These are phyloP conservation scores for Forbesichthys agassizii DNA, from an alignment of 2,113 vertebrate species.

Conservation along the genomic window DNA sequence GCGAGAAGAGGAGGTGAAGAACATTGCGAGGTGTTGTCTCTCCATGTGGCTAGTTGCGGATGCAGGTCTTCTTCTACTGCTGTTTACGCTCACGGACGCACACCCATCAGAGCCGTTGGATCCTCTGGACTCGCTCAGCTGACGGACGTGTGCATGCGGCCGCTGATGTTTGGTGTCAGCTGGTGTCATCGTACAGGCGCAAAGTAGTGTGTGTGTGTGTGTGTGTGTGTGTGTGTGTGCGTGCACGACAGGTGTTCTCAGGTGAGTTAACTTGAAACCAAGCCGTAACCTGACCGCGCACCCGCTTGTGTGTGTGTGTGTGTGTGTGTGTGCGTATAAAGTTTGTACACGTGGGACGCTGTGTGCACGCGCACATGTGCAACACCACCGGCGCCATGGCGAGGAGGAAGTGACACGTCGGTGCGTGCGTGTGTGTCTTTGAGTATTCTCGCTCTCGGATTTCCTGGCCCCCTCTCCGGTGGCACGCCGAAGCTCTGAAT, in stretches of 20 bases:
- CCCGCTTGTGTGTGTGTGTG: conserved; percentile 3
- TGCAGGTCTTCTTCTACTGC: conserved; percentile 21
- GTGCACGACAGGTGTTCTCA: conserved; percentile 49
- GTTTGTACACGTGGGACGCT: background rate
- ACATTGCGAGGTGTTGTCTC: background rate
- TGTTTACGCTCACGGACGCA: conserved; percentile 21
- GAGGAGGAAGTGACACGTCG: conserved; percentile 66
- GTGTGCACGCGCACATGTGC: conserved; percentile 11
- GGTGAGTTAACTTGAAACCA: conserved; percentile 63
- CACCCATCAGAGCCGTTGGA: conserved; percentile 12
- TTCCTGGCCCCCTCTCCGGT: conserved; percentile 62
- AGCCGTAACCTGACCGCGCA: conserved; percentile 58
- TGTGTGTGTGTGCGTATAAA: conserved; percentile 8
- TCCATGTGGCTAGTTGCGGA: background rate
- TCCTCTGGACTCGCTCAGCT: conserved; percentile 12
- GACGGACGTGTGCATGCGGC: background rate
- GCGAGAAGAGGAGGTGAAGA: conserved; percentile 13
- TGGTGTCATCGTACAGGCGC: conserved; percentile 5
- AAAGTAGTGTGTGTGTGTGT: conserved; percentile 3
- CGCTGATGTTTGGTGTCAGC: conserved; percentile 1
- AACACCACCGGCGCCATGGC: conserved; percentile 34
- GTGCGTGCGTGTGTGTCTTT: too few relatives aligned
- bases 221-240: conserved; percentile 25
- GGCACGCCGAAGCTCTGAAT: conserved; percentile 36
- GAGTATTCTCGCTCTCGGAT: conserved; percentile 52